Conservation (phyloP, 2,113 vertebrate species). For the Colius striatus region DNA sequence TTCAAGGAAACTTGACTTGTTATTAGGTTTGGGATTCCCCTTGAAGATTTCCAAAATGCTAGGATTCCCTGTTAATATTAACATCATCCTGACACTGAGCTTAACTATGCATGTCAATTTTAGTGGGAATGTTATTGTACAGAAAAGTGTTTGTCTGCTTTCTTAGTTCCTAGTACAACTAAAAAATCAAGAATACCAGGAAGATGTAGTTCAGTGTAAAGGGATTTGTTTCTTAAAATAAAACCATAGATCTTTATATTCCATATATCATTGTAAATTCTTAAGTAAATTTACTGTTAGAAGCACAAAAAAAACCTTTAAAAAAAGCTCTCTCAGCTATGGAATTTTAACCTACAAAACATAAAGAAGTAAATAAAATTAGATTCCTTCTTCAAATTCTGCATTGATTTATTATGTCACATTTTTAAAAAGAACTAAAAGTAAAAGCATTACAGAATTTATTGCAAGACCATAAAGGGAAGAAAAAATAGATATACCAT, state of each 20-base stretch:
- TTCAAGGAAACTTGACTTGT: neutral
- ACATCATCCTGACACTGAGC: neutral
- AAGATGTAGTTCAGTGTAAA: neutral
- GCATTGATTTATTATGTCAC: neutral
- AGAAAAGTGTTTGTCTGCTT: neutral
- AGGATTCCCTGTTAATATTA: neutral
- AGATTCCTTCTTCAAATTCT: neutral
- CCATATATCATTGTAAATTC: neutral
- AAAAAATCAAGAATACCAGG: neutral
- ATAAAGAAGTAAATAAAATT: neutral
- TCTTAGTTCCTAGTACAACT: neutral
- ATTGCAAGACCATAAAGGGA: neutral
- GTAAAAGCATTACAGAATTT: neutral
- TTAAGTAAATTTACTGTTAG: neutral
- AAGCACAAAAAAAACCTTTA: neutral
- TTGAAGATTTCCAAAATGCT: neutral
- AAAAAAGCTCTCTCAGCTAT: neutral
- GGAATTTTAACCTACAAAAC: neutral
- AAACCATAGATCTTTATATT: neutral
- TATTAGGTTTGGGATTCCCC: neutral
- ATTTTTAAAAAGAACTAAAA: constrained; percentile 1
- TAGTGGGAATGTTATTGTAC: neutral
- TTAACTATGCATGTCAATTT: constrained; percentile 1
- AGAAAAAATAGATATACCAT: neutral
- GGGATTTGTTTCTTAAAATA: neutral